A percentile compares a stretch with the other conserved stretches of the same genome.
Evolutionary conservation across 2,888 invertebrate genomes (phyloP).

Genomic region (Thyatira batis): DNA sequence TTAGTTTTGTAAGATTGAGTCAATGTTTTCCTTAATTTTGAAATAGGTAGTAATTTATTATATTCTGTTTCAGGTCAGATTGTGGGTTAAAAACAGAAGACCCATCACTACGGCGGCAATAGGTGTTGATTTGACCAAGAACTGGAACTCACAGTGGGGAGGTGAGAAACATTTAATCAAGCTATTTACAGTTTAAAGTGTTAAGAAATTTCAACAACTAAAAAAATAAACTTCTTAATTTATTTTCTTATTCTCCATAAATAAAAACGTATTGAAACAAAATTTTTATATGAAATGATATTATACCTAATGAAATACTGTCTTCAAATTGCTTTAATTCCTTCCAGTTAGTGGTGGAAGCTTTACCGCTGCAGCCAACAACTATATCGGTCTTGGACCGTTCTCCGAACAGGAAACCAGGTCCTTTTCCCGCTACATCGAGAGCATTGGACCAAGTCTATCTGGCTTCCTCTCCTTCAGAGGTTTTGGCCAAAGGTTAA

Average conservation of each 20-base stretch:
- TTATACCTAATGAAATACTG: no score
- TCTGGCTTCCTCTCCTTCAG: slow-evolving; percentile 84
- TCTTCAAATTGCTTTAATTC: background rate
- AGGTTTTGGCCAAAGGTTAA: slow-evolving; percentile 83
- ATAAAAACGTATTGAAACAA: no score
- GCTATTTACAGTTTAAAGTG: no score
- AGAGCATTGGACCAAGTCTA: slow-evolving; percentile 60
- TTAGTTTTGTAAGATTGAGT: no score
- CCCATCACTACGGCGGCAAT: slow-evolving; percentile 55
- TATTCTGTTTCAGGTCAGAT: slow-evolving; percentile 65
- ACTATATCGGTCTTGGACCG: slow-evolving; percentile 76
- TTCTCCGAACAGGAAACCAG: slow-evolving; percentile 83
- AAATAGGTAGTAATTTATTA: slow-evolving; percentile 5
- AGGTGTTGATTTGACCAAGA: slow-evolving; percentile 85
- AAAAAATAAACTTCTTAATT: no score
- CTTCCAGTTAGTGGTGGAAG: slow-evolving; percentile 75
- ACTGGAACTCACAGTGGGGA: slow-evolving; percentile 85
- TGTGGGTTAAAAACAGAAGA: slow-evolving; percentile 86
- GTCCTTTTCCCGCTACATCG: slow-evolving; percentile 67
- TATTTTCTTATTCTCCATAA: no score
- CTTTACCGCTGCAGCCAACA: slow-evolving; percentile 55
- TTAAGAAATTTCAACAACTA: no score
- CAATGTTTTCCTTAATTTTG: background rate
- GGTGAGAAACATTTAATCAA: slow-evolving; percentile 38
- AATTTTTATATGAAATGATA: no score